Evolutionary conservation across 2,888 invertebrate species (phyloP).

Genomic region (Bimastos eiseni): DNA sequence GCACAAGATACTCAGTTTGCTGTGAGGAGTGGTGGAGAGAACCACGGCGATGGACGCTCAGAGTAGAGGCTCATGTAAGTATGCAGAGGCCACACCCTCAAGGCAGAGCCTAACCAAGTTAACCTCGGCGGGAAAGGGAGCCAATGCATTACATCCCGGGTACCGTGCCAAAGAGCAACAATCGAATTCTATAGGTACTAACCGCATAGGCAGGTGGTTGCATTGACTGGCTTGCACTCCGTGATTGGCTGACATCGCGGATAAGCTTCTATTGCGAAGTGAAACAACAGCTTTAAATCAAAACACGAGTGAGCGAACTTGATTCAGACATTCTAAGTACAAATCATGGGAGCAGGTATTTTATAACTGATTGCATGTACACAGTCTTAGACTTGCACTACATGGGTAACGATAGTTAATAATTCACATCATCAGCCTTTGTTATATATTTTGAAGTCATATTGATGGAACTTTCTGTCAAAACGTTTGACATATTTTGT

Average conservation of each 20-base stretch:
- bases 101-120: no score
- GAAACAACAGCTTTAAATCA: not conserved
- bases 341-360: not conserved
- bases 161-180: no score
- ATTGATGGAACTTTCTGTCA: no score
- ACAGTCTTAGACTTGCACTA: not conserved
- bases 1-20: no score
- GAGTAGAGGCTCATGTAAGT: no score
- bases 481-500: no score
- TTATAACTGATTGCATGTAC: not conserved
- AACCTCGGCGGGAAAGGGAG: no score
- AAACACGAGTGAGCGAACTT: not conserved
- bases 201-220: conserved; percentile 3
- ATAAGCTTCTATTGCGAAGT: not conserved
- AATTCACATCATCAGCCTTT: not conserved
- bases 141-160: no score
- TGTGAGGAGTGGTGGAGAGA: no score
- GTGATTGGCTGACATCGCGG: conserved; percentile 16
- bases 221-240: not conserved
- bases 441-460: no score
- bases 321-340: not conserved
- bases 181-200: not conserved
- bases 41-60: no score
- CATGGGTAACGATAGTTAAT: not conserved
- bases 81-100: no score